A percentile compares a stretch with the other conserved stretches of the same genome.
Conservation (phyloP, 2,888 invertebrate species). For the Oligia latruncula region DNA sequence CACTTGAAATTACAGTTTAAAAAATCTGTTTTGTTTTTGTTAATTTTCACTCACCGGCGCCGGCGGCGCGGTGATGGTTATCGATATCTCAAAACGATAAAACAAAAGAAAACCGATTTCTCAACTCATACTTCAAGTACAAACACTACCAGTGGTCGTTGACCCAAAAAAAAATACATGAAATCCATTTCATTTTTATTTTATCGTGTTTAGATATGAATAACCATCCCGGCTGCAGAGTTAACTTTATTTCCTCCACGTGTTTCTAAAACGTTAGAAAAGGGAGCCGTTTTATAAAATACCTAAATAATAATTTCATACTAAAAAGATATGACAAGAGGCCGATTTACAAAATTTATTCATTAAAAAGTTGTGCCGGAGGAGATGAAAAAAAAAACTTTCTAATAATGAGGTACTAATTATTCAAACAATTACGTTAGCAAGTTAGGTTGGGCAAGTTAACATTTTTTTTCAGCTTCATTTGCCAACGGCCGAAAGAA, state of each 20-base stretch:
- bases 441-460: constrained; percentile 74
- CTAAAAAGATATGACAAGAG: constrained; percentile 53
- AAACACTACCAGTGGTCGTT: background rate
- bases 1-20: no score
- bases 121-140: background rate
- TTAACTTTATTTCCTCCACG: background rate
- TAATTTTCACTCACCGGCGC: no score
- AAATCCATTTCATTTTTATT: background rate
- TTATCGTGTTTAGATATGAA: background rate
- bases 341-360: constrained; percentile 69
- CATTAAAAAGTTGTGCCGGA: constrained; percentile 76
- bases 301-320: constrained; percentile 28
- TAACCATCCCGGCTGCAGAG: background rate
- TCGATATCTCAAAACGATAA: no score
- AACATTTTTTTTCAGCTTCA: constrained; percentile 76
- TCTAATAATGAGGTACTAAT: constrained; percentile 85
- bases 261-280: background rate
- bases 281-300: background rate
- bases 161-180: no score
- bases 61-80: no score
- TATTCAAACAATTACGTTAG: constrained; percentile 84
- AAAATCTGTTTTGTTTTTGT: no score
- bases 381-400: constrained; percentile 71
- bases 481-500: constrained; percentile 76
- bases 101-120: background rate